phyloP scores from a whole-genome alignment of 2,888 invertebrate species.

The Archips xylosteana region DNA sequence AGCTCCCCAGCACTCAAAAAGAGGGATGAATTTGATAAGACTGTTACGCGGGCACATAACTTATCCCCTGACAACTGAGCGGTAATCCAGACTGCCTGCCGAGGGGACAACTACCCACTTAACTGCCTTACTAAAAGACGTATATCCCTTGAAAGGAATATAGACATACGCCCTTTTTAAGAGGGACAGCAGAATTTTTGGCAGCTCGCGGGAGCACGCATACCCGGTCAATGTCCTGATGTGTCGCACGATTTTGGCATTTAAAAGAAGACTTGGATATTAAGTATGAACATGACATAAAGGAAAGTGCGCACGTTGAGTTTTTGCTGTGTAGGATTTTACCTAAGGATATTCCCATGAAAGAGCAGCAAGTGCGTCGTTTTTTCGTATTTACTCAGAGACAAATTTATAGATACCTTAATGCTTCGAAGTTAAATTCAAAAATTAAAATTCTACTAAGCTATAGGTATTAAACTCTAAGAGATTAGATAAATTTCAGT shows the following conservation, averaged over 20 bases:
- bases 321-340: background rate
- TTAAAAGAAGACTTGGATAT: constrained; percentile 5
- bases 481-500: no score
- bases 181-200: background rate
- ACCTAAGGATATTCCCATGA: background rate
- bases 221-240: constrained; percentile 26
- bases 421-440: background rate
- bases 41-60: constrained; percentile 27
- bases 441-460: no score
- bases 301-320: background rate
- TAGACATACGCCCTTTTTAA: background rate
- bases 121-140: background rate
- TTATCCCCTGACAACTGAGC: constrained; percentile 26
- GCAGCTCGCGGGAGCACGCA: constrained; percentile 23
- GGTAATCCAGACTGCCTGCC: constrained; percentile 35
- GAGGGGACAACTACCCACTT: constrained; percentile 22
- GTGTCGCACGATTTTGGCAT: constrained; percentile 24
- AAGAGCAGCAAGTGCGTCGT: background rate
- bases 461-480: no score
- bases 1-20: constrained; percentile 11
- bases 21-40: constrained; percentile 40
- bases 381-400: background rate
- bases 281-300: constrained; percentile 1
- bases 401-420: background rate
- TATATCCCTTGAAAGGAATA: background rate